These are phyloP conservation scores for Montifringilla adamsi DNA, from an alignment of 2,113 vertebrate genomes.

Conservation along the genomic window DNA sequence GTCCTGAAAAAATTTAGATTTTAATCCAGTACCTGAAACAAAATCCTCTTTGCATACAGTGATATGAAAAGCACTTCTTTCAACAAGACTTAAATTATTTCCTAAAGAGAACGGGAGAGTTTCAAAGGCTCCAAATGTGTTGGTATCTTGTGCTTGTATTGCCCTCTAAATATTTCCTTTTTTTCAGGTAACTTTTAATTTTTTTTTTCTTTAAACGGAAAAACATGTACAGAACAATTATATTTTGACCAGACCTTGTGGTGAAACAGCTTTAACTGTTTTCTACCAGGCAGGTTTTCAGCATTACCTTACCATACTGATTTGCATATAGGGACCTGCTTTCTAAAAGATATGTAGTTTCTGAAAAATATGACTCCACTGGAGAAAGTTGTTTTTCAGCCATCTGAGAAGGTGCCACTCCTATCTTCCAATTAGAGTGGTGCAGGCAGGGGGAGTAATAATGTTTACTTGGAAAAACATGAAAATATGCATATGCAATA, in stretches of 20 bases:
- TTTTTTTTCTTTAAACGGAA: not conserved
- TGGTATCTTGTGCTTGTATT: not conserved
- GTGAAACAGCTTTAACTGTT: not conserved
- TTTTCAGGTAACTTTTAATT: not conserved
- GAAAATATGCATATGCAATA: conserved; percentile 42
- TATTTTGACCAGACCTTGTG: not conserved
- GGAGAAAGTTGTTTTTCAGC: not conserved
- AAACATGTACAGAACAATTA: not conserved
- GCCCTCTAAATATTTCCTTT: not conserved
- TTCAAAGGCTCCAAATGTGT: not conserved
- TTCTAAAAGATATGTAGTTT: not conserved
- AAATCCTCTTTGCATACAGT: not conserved
- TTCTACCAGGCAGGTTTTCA: not conserved
- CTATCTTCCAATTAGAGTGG: not conserved
- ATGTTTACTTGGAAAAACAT: conserved; percentile 13
- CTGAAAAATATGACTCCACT: not conserved
- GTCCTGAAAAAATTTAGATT: not conserved
- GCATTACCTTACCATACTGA: not conserved
- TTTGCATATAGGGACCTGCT: not conserved
- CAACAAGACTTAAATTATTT: not conserved
- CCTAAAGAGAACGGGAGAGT: not conserved
- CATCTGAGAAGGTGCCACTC: not conserved
- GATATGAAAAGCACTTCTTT: not conserved
- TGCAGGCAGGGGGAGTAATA: not conserved
- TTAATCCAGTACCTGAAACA: not conserved